phyloP scores from a whole-genome alignment of 2,797 vertebrate species.

The Pipistrellus nathusii region DNA sequence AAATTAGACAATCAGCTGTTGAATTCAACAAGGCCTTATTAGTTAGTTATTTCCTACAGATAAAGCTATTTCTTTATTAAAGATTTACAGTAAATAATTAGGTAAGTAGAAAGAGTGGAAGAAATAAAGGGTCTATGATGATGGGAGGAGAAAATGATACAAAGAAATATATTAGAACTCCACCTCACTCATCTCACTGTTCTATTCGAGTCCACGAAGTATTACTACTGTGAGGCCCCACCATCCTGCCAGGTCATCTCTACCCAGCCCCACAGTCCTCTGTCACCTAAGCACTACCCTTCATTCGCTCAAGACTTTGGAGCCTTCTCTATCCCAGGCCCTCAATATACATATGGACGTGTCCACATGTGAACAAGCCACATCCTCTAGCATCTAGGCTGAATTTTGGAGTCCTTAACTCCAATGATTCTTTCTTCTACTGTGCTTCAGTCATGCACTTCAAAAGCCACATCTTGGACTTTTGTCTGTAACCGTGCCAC shows the following conservation, averaged over 20 bases:
- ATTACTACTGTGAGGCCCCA: background rate
- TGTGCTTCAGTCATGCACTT: background rate
- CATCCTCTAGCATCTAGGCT: background rate
- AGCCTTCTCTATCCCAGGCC: background rate
- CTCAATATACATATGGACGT: background rate
- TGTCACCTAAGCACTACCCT: background rate
- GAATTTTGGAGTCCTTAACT: background rate
- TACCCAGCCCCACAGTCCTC: background rate
- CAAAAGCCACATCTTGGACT: background rate
- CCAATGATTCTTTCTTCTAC: background rate
- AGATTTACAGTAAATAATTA: constrained; percentile 10
- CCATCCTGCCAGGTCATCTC: background rate
- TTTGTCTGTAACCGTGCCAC: background rate
- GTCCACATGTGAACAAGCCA: background rate
- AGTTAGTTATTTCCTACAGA: background rate
- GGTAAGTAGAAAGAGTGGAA: background rate
- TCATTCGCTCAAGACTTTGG: background rate
- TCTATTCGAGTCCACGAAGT: background rate
- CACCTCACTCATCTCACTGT: background rate
- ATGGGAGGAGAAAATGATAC: background rate
- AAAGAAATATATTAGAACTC: background rate
- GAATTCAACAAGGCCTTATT: background rate
- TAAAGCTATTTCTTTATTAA: constrained; percentile 1
- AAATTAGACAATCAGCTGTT: background rate
- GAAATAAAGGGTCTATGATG: background rate